Conservation (phyloP, 2,113 vertebrate species). For the Oophaga pumilio region DNA sequence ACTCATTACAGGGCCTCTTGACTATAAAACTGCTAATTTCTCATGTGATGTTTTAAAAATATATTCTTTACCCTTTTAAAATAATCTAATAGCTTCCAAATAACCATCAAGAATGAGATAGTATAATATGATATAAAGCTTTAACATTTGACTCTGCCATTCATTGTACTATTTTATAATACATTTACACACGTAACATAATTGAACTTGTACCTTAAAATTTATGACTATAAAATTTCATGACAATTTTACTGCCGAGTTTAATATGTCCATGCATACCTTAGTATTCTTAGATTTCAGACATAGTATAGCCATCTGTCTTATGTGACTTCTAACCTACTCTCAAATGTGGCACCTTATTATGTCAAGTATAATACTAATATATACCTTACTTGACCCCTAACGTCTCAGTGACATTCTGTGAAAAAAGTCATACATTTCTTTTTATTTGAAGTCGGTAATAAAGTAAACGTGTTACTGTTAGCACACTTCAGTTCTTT, state of each 20-base stretch:
- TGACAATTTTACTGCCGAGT: neutral
- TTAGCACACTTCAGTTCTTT: neutral
- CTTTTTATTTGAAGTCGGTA: neutral
- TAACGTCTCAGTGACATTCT: neutral
- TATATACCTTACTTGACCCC: conserved; percentile 20
- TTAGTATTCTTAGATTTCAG: neutral
- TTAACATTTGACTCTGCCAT: neutral
- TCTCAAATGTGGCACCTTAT: conserved; percentile 15
- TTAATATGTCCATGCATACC: neutral
- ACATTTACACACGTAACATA: neutral
- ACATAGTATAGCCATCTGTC: conserved; percentile 3
- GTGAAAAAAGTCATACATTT: neutral
- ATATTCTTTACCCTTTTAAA: neutral
- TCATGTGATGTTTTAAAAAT: neutral
- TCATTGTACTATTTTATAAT: neutral
- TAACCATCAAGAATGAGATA: neutral
- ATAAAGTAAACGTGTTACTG: neutral
- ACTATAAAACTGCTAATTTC: neutral
- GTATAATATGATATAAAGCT: neutral
- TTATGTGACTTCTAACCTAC: neutral
- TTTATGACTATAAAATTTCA: neutral
- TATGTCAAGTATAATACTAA: conserved; percentile 11
- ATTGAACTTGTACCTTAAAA: neutral
- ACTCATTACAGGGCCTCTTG: neutral
- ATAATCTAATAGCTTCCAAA: neutral